These are phyloP conservation scores for Lucifuga dentata DNA, from an alignment of 2,113 vertebrate species.

Conservation along the genomic window DNA sequence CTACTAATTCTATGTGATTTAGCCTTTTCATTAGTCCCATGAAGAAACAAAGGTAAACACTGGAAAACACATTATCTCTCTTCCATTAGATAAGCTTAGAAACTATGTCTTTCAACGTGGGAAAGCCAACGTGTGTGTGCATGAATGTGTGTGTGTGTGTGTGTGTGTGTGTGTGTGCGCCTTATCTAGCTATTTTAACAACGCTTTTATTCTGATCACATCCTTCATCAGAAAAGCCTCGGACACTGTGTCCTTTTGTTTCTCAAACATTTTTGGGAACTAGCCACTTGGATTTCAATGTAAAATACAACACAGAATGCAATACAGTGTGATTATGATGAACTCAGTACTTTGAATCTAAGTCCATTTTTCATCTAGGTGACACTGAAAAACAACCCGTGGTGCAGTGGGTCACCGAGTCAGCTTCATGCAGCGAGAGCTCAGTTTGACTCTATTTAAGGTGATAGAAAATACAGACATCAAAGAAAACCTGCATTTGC, in stretches of 20 bases:
- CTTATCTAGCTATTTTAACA: constrained; percentile 44
- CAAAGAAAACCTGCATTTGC: neutral
- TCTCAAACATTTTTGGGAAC: constrained; percentile 6
- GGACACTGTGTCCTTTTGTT: constrained; percentile 42
- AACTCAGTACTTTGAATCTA: neutral
- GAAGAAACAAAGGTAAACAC: neutral
- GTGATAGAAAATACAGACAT: neutral
- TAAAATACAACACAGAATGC: constrained; percentile 25
- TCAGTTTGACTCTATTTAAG: constrained; percentile 11
- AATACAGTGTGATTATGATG: constrained; percentile 14
- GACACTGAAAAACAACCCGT: constrained; percentile 11
- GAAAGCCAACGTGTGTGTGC: constrained; percentile 9
- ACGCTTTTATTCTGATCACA: constrained; percentile 49
- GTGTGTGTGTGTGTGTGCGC: neutral
- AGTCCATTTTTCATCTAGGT: constrained; percentile 30
- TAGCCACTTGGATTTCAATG: constrained; percentile 29
- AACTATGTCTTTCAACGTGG: constrained; percentile 14
- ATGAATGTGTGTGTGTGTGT: neutral
- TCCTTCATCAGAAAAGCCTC: constrained; percentile 22
- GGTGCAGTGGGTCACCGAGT: constrained; percentile 9
- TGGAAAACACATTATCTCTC: constrained; percentile 19
- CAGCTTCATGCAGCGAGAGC: neutral
- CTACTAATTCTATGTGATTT: neutral
- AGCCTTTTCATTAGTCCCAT: constrained; percentile 3
- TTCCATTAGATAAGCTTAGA: constrained; percentile 17